Base-by-base conservation (phyloP, 2,113 vertebrate genomes). In the Rhynchopsitta pachyrhyncha region DNA sequence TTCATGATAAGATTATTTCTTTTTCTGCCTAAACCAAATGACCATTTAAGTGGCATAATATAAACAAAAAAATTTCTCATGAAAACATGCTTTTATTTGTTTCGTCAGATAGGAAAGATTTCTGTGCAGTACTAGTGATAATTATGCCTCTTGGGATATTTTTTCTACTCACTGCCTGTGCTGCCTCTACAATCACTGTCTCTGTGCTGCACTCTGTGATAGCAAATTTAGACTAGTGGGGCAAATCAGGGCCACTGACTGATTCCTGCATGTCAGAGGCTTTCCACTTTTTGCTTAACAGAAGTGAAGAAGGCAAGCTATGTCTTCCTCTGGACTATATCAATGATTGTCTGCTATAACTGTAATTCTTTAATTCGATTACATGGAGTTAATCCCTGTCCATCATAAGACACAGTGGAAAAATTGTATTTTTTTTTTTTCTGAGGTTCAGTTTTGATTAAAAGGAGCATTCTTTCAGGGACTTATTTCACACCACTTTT, bases 91-190 rank as follows among this genome's bases (percentile, higher is more conserved):
- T 59, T 95, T 95, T 78, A 39, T 74, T 74, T 78, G 47, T 66
- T 92, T 90, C 25, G 27, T 42, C 59, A 44, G 62, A 86, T 17
- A 70, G 18, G n/a, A 87, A 55, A 93, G 44, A 70, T 69, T 94
- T 81, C 69, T 90, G 62, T 39, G 33, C 2, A 84, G 49, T 46
- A 64, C 53, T 50, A n/a, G 42, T 37, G 39, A 35, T 70, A 91
- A 91, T 79, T 86, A 79, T 69, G 71, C 33, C 67, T 94, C 77
- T 83, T 80, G 76, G 47, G 87, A 95, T 92, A 78, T 41, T 82
- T 92, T 77, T 87, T 90, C 74, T 86, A 47, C 73, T 95, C 49
- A 12, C 33, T 93, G 81, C 42, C 47, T 57, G 28, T 37, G 25
- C 70, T 94, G 22, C 50, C 63, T 93, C 63, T 69, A 20, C 18